Conservation (phyloP, 2,888 invertebrate species). For the Brachycybe producta region DNA sequence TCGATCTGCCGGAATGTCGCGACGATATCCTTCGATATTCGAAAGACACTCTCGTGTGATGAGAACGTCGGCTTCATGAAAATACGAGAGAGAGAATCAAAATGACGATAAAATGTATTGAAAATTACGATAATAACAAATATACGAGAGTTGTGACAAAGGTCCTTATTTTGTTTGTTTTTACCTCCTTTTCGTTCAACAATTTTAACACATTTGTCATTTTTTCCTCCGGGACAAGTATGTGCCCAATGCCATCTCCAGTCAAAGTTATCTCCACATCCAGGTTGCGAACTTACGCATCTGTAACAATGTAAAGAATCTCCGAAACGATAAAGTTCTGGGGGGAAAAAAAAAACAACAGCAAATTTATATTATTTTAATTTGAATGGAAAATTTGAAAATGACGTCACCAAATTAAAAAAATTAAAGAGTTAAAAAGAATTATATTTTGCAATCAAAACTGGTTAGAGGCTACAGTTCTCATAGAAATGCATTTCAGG, state of each 20-base stretch:
- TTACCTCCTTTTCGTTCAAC: slow-evolving; percentile 72
- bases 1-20: slow-evolving; percentile 78
- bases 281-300: slow-evolving; percentile 77
- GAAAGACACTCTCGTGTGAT: slow-evolving; percentile 78
- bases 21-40: slow-evolving; percentile 57
- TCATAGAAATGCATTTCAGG: no score
- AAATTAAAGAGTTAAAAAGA: no score
- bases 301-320: slow-evolving; percentile 63
- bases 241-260: slow-evolving; percentile 67
- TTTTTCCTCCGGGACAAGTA: slow-evolving; percentile 63
- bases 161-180: no score
- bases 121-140: no score
- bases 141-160: no score
- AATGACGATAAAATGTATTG: no score
- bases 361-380: no score
- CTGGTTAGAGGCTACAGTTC: no score
- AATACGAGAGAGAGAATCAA: no score
- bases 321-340: slow-evolving; percentile 6
- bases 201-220: slow-evolving; percentile 80
- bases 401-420: no score
- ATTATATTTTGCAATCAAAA: no score
- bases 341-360: neutral
- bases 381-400: no score
- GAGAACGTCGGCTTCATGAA: slow-evolving; percentile 52
- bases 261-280: slow-evolving; percentile 65